Base-by-base conservation (phyloP, 2,113 vertebrate genomes). In the Colossoma macropomum region DNA sequence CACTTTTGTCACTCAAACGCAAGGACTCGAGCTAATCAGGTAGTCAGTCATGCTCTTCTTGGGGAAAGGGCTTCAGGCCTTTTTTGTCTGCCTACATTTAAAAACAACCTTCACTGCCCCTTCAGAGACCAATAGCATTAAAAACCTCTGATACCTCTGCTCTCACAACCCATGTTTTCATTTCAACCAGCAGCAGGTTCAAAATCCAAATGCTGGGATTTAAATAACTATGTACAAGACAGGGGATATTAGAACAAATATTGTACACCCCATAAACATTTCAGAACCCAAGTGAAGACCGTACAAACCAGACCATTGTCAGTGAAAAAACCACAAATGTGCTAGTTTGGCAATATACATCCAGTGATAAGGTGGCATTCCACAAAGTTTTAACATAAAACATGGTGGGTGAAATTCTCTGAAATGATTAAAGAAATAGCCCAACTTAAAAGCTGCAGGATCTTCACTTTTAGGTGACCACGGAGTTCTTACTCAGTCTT, bases 381-480 rank as follows among this genome's bases (percentile, higher is more conserved):
- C 83, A 83, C 83, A 69, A 23, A 85, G 83, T 85, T 85, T 85
- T 85, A 87, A 83, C 86, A 87, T 85, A 85, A 83, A 84, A 87
- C 83, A 85, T 27, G 62, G 30, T 60, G 78, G 66, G 84, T 69
- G 50, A 59, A 69, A 85, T 8, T 34, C 19, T 78, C 76, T 85
- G 86, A 87, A 87, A 87, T 87, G 77, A 74, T 77, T 76, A 82
- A 77, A 77, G 80, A 48, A 83, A 54, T 66, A 59, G 56, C 76
- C 56, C 21, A 59, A 71, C 38, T 62, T 54, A 83, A 79, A 79
- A 74, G 69, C 81, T 76, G 30, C 75, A 66, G 52, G 59, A 45
- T 70, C 25, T 63, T 82, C 38, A 69, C 62, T 56, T 65, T 0
- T 32, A 30, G 68, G 25, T 15, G 54, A 19, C 21, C 68, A 73